Evolutionary conservation across 2,113 vertebrate genomes (phyloP).

Genomic region (Excalfactoria chinensis): DNA sequence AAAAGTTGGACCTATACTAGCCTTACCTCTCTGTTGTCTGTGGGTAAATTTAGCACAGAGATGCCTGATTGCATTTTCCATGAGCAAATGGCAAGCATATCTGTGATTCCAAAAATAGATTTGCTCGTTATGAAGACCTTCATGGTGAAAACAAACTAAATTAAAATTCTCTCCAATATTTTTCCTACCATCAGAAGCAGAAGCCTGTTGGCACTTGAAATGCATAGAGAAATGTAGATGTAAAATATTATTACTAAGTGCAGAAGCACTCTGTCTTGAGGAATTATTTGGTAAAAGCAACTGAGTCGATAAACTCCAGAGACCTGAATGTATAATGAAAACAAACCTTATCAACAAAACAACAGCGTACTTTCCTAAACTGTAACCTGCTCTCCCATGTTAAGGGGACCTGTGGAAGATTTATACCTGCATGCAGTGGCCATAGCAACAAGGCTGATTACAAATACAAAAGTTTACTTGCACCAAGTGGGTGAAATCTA

Average conservation of each 20-base stretch:
- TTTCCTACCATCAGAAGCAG: not conserved
- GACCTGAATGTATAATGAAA: not conserved
- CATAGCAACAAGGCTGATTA: not conserved
- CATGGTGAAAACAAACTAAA: not conserved
- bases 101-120: not conserved
- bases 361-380: not conserved
- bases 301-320: not conserved
- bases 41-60: not conserved
- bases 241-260: constrained; percentile 17
- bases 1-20: not conserved
- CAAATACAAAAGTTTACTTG: not conserved
- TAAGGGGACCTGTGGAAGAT: constrained; percentile 23
- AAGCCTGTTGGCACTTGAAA: not conserved
- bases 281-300: constrained; percentile 36
- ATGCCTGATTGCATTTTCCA: not conserved
- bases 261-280: not conserved
- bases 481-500: not conserved
- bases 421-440: constrained; percentile 26
- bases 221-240: not conserved
- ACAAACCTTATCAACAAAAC: not conserved
- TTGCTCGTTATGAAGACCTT: not conserved
- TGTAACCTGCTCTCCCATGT: not conserved
- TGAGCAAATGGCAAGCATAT: not conserved
- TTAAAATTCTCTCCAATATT: not conserved
- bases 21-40: not conserved